A percentile compares a stretch with the other conserved stretches of the same genome.
Conservation (phyloP, 1,140 invertebrate species). For the Danaus melanippus region DNA sequence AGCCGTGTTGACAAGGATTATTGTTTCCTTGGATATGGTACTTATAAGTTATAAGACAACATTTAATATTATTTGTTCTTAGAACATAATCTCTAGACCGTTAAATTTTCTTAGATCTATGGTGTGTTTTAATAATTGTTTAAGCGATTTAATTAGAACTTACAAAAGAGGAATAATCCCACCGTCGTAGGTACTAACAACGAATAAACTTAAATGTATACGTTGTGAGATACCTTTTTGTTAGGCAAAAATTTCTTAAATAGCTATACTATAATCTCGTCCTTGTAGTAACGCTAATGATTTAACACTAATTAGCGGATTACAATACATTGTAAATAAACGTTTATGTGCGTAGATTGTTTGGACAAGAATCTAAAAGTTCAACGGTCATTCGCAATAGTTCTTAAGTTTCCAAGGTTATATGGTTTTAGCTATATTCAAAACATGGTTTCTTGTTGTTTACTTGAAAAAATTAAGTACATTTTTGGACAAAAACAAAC, state of each 20-base stretch:
- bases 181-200: too few species aligned
- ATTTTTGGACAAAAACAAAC: too few species aligned
- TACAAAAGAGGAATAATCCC: too few species aligned
- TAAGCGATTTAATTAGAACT: too few species aligned
- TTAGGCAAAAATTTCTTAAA: not conserved
- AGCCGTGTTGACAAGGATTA: conserved; percentile 15
- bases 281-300: conserved; percentile 24
- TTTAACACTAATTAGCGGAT: conserved; percentile 30
- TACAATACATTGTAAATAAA: conserved; percentile 29
- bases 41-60: too few species aligned
- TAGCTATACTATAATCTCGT: conserved; percentile 13
- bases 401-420: conserved; percentile 18
- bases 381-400: conserved; percentile 23
- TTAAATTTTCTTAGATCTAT: too few species aligned
- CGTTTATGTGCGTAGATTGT: conserved; percentile 15
- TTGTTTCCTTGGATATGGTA: conserved; percentile 8
- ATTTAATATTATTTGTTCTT: too few species aligned
- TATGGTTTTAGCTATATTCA: conserved; percentile 1
- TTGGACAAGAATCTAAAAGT: conserved; percentile 21
- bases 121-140: too few species aligned
- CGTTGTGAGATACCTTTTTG: not conserved
- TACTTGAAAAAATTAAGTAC: too few species aligned
- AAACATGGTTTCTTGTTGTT: not conserved
- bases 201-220: too few species aligned
- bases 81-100: too few species aligned